Base-by-base conservation (phyloP, 2,888 invertebrate genomes). In the Leucophenga montana region DNA sequence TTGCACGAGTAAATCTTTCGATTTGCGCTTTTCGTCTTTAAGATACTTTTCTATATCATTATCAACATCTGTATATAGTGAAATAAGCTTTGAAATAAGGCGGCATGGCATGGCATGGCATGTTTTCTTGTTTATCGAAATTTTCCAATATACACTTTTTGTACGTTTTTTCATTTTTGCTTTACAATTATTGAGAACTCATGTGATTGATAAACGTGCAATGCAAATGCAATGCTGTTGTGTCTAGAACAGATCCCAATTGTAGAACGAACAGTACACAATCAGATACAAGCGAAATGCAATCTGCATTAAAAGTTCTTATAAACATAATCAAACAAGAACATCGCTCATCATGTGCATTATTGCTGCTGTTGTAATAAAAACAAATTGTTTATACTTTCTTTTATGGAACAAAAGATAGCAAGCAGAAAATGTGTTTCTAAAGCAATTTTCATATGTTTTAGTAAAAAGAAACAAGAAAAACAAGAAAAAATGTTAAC, bases 341-440 rank as follows among this genome's bases (percentile, higher is more conserved):
- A 6, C 20, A 54, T 54, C 54, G n/a, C 18, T 22, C 18, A 20
- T 53, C 53, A 3, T 16, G 18, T 18, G 18, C 54, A 13, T 13
- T 20, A 22, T 54, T 22, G 54, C 1, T 20, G 6, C 20, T 11
- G 18, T 54, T 22, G 54, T 54, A 54, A 54, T 22, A 54, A 20
- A 18, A 54, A 54, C 18, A 54, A 20, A 18, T 54, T 54, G 54
- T 54, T 54, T 54, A 54, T 22, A 54, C 16, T 3, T 54, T 54
- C 20, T 20, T 54, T 54, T 18, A n/a, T 9, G 9, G 16, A 16
- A 54, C n/a, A 54, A 54, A 39, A 39, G 8, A 39, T 5, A 39
- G 39, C 9, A 39, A 2, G 3, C 6, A 54, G n/a, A 54, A 20
- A 54, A 54, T 54, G 20, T 54, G 54, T 54, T 54, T 54, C 5